Evolutionary conservation across 2,113 vertebrate species (phyloP), one percentile per base, ranked within the genome.

Genomic region (Varanus komodoensis): DNA sequence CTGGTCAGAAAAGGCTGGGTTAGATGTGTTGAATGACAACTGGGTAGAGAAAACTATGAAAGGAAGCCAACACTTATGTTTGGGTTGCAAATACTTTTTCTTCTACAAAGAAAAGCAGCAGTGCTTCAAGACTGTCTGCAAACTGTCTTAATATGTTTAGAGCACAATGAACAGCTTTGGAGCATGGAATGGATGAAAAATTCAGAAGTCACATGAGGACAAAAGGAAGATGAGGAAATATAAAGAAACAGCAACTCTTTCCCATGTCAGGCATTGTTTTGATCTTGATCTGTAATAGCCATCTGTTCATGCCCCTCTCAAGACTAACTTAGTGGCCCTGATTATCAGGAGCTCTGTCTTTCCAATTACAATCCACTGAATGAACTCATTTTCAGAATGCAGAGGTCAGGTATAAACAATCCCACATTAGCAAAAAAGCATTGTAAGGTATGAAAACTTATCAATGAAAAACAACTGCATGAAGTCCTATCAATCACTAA

Each of bases 251-350:
- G 93, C 89, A 75, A 69, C 57, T 71, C 94, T 93, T 87, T 19
- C 87, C 81, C 21, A 91, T 89, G 91, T 88, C 78, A 89, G 91
- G 92, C 86, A 92, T 91, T 87, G 92, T 92, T 96, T 94, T 95
- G 90, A 96, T 93, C 89, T 92, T 94, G 92, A 95, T 80, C 91
- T 87, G 83, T 86, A 95, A 93, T 50, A 95, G 94, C 91, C 94
- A 92, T 94, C 89, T 90, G 88, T 93, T 90, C 68, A 0, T 78
- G 87, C 50, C 85, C 94, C 87, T 93, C 78, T 86, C 54, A 86
- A 44, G 91, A 82, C 91, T 95, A 95, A 95, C 96, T 92, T 96
- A 94, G 92, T 89, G 89, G 90, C 87, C 61, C 88, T 93, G 89
- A 93, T 92, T 93, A 94, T 92, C 92, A 94, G 92, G 79, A 94